phyloP scores from a whole-genome alignment of 1,140 invertebrate species.

The Penaeus japonicus region DNA sequence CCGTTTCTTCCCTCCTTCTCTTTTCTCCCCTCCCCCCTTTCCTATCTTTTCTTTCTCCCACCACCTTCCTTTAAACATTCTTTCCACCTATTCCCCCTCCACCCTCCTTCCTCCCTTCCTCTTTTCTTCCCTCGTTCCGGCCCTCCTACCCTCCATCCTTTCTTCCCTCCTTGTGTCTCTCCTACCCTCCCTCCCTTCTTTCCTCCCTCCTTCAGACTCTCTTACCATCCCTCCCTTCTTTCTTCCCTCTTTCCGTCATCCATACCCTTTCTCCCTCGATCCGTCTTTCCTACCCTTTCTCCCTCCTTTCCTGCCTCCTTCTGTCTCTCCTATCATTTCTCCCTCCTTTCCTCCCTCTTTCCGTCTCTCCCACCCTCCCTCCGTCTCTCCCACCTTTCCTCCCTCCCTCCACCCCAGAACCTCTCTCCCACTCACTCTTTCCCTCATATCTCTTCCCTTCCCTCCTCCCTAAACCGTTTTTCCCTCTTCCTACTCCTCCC shows the following conservation, averaged over 20 bases:
- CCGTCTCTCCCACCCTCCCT: background rate
- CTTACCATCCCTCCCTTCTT: background rate
- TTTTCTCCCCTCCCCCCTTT: background rate
- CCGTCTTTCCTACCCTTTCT: too few species aligned
- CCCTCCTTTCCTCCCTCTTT: background rate
- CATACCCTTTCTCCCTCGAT: background rate
- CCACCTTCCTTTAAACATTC: background rate
- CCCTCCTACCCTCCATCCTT: too few species aligned
- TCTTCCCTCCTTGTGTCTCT: too few species aligned
- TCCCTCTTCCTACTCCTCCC: too few species aligned
- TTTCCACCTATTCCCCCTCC: background rate
- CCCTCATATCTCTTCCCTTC: too few species aligned
- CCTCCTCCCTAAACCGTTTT: too few species aligned
- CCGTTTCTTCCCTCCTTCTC: too few species aligned
- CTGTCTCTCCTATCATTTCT: background rate
- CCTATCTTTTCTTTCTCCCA: background rate
- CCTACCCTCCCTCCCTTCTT: background rate
- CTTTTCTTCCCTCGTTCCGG: too few species aligned
- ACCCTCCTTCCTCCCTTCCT: background rate
- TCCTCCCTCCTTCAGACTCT: background rate
- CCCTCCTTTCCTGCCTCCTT: background rate
- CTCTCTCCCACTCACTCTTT: too few species aligned
- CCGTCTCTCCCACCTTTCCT: too few species aligned
- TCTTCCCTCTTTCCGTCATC: too few species aligned
- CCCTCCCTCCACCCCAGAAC: background rate